Evolutionary conservation across 2,797 vertebrate genomes (phyloP).

Genomic region (Phalanger gymnotis): DNA sequence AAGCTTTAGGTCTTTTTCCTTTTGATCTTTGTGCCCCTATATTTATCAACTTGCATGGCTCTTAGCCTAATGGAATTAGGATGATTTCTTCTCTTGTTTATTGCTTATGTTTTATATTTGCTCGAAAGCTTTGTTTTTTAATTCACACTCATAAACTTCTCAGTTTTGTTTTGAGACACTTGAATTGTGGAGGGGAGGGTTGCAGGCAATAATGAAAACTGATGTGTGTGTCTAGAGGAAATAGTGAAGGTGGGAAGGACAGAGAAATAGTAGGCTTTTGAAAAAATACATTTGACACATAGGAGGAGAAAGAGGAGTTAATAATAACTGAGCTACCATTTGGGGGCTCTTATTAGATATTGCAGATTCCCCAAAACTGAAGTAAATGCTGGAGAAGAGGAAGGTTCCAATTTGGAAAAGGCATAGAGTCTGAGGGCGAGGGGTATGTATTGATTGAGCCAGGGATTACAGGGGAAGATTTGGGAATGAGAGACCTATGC

Average conservation of each 20-base stretch:
- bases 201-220: constrained; percentile 26
- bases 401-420: background rate
- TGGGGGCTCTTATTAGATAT: background rate
- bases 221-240: background rate
- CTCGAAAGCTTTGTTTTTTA: background rate
- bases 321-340: background rate
- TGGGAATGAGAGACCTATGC: background rate
- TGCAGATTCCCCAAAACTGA: background rate
- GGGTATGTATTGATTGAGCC: background rate
- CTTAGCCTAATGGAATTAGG: constrained; percentile 10
- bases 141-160: background rate
- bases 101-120: constrained; percentile 23
- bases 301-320: background rate
- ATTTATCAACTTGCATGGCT: constrained; percentile 20
- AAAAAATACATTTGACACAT: constrained; percentile 3
- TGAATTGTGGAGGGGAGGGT: background rate
- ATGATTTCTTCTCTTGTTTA: background rate
- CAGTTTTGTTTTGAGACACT: background rate
- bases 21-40: background rate
- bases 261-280: background rate
- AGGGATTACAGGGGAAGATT: background rate
- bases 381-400: background rate
- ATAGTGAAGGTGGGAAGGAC: background rate
- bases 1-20: background rate
- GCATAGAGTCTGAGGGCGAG: background rate